Evolutionary conservation across 2,797 vertebrate species (phyloP), one percentile per base, ranked within the genome.

Genomic region (Gadopsis marmoratus): DNA sequence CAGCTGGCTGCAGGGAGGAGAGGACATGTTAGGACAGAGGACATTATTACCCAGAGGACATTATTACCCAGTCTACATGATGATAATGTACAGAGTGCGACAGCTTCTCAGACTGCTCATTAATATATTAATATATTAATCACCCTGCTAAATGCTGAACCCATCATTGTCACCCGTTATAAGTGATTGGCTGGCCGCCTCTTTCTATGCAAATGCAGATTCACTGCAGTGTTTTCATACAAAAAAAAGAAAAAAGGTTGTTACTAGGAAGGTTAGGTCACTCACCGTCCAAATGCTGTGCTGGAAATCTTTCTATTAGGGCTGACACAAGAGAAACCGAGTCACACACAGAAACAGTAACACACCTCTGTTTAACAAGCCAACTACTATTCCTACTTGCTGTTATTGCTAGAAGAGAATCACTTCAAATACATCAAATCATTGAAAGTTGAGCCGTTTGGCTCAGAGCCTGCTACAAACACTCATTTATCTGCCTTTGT

Each of bases 301-400:
- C 97, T 99, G 83, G 97, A 96, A 86, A 99, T 99, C 93, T 99
- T 99, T 77, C 97, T 95, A 88, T 97, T 99, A 11, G 98, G 97
- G 91, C 98, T 99, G 88, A 80, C 93, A 64, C 63, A 78, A 78
- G 14, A 77, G 17, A 78, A 62, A 64, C 11, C 0, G 5, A 76
- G 56, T 81, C 54, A 68, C 21, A 72, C 12, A 55, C 14, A 54
- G 10, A 43, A 45, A 43, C 6, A 43, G n/a, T 33, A 35, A 60
- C 55, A 58, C 48, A 74, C 11, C 29, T 68, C 19, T 19, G 9
- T 58, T 31, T 51, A 59, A 50, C 3, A 39, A 29, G 0, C 10
- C 19, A 50, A 9, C 17, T 39, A 51, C 41, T n/a, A 21, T 3
- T n/a, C 14, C 31, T 17, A 60, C 48, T 9, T 62, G 26, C 13